Evolutionary conservation across 2,113 vertebrate genomes (phyloP).

Genomic region (Isichthys henryi): DNA sequence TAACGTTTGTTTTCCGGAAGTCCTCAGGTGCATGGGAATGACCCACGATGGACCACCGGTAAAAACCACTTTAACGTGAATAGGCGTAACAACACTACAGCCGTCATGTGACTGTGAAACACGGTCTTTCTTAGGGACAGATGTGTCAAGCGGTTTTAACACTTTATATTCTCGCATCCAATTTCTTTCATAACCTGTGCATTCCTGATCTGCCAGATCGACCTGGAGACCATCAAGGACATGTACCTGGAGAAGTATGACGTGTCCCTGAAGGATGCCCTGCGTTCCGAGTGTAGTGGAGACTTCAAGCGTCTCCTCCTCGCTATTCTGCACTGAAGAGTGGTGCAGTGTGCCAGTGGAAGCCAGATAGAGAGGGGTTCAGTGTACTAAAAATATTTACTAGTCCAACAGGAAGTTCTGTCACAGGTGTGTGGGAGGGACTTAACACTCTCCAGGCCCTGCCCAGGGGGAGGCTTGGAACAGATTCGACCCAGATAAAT

Average conservation of each 20-base stretch:
- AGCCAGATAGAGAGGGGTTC: background rate
- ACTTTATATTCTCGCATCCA: background rate
- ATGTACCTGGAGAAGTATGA: slow-evolving; percentile 70
- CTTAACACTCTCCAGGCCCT: too few species aligned
- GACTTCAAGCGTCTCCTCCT: slow-evolving; percentile 69
- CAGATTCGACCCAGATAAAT: background rate
- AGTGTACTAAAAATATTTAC: background rate
- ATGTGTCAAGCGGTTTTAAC: background rate
- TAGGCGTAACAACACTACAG: background rate
- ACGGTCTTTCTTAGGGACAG: background rate
- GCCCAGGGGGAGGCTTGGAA: background rate
- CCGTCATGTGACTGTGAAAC: background rate
- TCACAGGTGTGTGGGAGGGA: background rate
- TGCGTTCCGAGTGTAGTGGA: slow-evolving; percentile 60
- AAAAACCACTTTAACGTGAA: background rate
- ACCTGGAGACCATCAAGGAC: slow-evolving; percentile 71
- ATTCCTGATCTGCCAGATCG: slow-evolving; percentile 41
- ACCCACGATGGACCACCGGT: background rate
- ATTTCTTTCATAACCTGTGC: background rate
- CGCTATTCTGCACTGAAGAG: slow-evolving; percentile 57
- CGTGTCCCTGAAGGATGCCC: slow-evolving; percentile 63
- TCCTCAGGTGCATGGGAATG: background rate
- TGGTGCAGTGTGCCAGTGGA: background rate
- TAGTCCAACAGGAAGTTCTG: background rate
- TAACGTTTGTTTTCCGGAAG: background rate